Evolutionary conservation across 2,888 invertebrate species (phyloP).

Genomic region (Diarsia mendica): DNA sequence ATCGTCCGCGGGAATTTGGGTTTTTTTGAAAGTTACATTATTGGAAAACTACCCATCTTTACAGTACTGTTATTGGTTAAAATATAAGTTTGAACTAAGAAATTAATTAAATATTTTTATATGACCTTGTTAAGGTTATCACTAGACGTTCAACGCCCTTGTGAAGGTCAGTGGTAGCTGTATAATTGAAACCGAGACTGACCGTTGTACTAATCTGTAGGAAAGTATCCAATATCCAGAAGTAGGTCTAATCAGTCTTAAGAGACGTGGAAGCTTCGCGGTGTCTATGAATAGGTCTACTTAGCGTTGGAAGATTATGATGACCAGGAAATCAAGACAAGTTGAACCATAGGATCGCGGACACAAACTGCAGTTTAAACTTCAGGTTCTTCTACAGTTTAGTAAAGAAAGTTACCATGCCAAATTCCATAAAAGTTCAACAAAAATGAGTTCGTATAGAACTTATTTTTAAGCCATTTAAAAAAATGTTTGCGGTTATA

Average conservation of each 20-base stretch:
- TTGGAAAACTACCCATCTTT: background rate
- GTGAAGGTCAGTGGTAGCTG: slow-evolving; percentile 4
- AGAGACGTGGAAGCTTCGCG: background rate
- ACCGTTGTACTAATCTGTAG: background rate
- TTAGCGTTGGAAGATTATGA: background rate
- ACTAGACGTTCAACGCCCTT: slow-evolving; percentile 16
- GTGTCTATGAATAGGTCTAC: background rate
- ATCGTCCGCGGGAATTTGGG: background rate
- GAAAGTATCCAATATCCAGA: background rate
- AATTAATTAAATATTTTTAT: background rate
- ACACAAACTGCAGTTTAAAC: slow-evolving; percentile 9
- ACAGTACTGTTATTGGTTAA: background rate
- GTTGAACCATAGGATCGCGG: background rate
- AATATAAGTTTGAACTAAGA: background rate
- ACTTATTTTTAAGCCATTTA: background rate
- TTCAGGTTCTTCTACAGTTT: background rate
- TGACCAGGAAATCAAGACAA: background rate
- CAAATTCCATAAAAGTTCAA: slow-evolving; percentile 26
- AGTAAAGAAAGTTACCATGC: background rate
- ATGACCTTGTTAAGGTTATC: slow-evolving; percentile 33
- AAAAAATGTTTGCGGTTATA: slow-evolving; percentile 3
- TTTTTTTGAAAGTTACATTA: background rate
- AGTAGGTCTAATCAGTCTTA: too few relatives aligned
- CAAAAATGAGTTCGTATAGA: background rate
- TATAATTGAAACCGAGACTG: slow-evolving; percentile 7